Evolutionary conservation across 2,797 vertebrate genomes (phyloP), one percentile per base, ranked within the genome.

Genomic region (Poliocrania exsul): DNA sequence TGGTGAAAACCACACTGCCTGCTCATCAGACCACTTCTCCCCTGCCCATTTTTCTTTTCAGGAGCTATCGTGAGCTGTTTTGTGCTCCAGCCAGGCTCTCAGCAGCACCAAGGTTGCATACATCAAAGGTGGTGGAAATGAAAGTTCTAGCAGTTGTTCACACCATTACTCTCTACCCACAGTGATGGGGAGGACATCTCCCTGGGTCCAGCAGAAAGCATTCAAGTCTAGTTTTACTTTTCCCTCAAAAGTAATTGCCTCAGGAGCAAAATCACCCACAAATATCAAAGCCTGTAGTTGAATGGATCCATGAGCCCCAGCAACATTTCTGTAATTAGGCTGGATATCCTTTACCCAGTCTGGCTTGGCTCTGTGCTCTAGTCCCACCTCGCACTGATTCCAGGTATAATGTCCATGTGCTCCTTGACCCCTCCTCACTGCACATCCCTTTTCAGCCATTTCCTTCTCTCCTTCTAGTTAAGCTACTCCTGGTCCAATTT

Each of bases 341-440:
- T 80, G 40, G 33, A 87, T 37, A 31, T 24, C 4, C 11, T 54
- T 44, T n/a, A 16, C 13, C 33, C 5, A 1, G 4, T 17, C 6
- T 19, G 69, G 4, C 11, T 51, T 61, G 46, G 14, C 10, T 19
- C 13, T 44, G 16, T 67, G 10, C 40, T 75, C n/a, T 23, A 72
- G 19, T 33, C 15, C 11, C 24, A 38, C 28, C 5, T 19, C 29
- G 72, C 10, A 49, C 2, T 9, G 2, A 0, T 56, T 61, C 40
- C 58, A 72, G 35, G 29, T 31, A 6, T 18, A 44, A 5, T 4
- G 7, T 10, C 38, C 49, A 19, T 0, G 1, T 26, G 21, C 16
- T 13, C 21, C 25, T 78, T 73, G n/a, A 60, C 3, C 4, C 4
- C 15, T n/a, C 16, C 16, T 3, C 15, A 62, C 26, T 1, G 0